phyloP scores from a whole-genome alignment of 2,113 vertebrate genomes.

The Cyanoliseus patagonus region DNA sequence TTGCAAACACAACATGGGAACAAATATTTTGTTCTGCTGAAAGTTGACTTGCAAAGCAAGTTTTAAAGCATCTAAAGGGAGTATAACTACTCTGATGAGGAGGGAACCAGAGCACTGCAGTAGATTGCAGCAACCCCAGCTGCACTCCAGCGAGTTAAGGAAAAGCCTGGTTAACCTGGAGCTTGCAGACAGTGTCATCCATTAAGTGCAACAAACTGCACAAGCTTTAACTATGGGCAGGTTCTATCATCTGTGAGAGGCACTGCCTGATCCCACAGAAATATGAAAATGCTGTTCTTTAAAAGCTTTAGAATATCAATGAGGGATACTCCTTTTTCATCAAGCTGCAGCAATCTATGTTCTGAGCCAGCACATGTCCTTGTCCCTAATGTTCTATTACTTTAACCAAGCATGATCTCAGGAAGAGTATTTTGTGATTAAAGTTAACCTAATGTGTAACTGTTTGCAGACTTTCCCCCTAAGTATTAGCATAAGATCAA shows the following conservation, averaged over 20 bases:
- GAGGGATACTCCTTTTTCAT: background rate
- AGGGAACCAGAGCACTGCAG: accelerated
- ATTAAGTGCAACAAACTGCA: background rate
- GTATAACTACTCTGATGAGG: background rate
- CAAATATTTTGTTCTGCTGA: background rate
- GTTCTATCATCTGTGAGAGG: background rate
- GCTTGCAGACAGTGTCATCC: background rate
- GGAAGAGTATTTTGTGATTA: background rate
- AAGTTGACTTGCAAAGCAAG: background rate
- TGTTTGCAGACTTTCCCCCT: background rate
- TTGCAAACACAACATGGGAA: background rate
- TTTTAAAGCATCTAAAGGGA: background rate
- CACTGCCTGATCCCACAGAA: background rate
- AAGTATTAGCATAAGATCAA: background rate
- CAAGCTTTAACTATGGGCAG: background rate
- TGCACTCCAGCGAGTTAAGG: background rate
- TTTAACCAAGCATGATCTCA: background rate
- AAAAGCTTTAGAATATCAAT: background rate
- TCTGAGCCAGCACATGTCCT: background rate
- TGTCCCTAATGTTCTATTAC: background rate
- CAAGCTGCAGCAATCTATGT: background rate
- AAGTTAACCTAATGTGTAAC: background rate
- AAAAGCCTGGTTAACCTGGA: background rate
- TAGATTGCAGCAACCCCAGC: background rate
- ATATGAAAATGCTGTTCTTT: background rate